Conservation (phyloP, 2,113 vertebrate genomes). For the Ibidorhyncha struthersii region DNA sequence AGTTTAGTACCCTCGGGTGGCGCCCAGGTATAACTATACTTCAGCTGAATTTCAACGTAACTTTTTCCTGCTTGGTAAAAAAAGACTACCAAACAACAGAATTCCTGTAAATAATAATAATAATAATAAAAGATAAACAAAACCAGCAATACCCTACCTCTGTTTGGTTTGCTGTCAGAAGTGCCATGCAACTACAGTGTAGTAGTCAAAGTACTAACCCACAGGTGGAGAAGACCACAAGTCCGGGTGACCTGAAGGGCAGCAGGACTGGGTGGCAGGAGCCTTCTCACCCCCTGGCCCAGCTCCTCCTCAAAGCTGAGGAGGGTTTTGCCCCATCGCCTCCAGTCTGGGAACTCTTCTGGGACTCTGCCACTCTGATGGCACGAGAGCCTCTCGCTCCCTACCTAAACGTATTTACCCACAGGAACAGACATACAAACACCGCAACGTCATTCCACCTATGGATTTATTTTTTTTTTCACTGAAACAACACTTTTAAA, state of each 20-base stretch:
- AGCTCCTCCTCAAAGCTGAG: background rate
- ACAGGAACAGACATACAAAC: fast-evolving
- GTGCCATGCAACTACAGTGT: background rate
- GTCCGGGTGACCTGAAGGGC: fast-evolving
- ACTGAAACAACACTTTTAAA: background rate
- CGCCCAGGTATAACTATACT: background rate
- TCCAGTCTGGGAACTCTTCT: fast-evolving
- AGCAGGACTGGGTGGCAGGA: background rate
- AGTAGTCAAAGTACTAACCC: background rate
- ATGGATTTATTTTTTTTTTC: background rate
- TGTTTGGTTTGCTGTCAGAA: background rate
- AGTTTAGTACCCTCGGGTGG: background rate
- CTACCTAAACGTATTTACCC: fast-evolving
- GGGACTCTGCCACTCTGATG: fast-evolving
- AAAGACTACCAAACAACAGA: background rate
- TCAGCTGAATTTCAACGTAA: background rate
- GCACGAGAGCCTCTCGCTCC: fast-evolving
- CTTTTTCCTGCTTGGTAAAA: background rate
- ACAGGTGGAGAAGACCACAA: background rate
- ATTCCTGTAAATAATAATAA: background rate
- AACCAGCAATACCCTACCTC: background rate
- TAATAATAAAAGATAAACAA: fast-evolving
- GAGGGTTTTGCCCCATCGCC: background rate
- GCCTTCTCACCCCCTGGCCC: background rate
- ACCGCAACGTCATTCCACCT: background rate